Base-by-base conservation (phyloP, 2,797 vertebrate genomes). In the Mus caroli region DNA sequence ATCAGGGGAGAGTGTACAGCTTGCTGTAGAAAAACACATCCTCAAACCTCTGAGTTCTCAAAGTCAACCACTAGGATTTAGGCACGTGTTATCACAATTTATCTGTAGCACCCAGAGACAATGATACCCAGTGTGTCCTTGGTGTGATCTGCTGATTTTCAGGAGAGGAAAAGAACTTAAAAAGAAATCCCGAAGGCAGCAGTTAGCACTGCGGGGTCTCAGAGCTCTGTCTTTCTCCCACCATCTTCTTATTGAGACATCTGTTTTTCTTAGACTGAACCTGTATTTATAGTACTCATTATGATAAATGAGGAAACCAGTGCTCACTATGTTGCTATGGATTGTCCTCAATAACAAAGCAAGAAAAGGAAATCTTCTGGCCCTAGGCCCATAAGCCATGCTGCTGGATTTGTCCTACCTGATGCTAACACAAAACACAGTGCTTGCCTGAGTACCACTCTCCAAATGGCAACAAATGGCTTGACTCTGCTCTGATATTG, bases 331-430 rank as follows among this genome's bases (percentile, higher is more conserved):
- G 75, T 62, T 52, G 58, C n/a, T 90, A 75, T 80, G 64, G n/a
- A 34, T 86, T 64, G 15, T 43, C 64, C 46, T 90, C 76, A 90
- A 75, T 67, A 90, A 86, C 52, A 93, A 50, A n/a, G n/a, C 52
- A 46, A 54, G 15, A 17, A 92, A 56, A 77, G 77, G 40, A 73
- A 90, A 22, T 75, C 22, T 64, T 92, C 43, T 34, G 71, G 8
- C 67, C n/a, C 40, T 56, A n/a, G 1, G 24, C 40, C 40, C 19
- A 34, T 19, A 77, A 71, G 6, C 28, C 22, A 11, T 54, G 22
- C 43, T 62, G 9, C 26, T 79, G n/a, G 58, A 56, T 37, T 75
- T 24, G 40, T 64, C 22, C 54, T 88, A 34, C 54, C 37, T 88
- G 22, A 40, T 73, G 28, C 50, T 52, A 40, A 58, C 15, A 73